Percentiles rank a stretch among this genome's conserved stretches.
These are phyloP conservation scores for Muricea muricata DNA, from an alignment of 92 coral and sea anemone genomes.

Conservation along the genomic window DNA sequence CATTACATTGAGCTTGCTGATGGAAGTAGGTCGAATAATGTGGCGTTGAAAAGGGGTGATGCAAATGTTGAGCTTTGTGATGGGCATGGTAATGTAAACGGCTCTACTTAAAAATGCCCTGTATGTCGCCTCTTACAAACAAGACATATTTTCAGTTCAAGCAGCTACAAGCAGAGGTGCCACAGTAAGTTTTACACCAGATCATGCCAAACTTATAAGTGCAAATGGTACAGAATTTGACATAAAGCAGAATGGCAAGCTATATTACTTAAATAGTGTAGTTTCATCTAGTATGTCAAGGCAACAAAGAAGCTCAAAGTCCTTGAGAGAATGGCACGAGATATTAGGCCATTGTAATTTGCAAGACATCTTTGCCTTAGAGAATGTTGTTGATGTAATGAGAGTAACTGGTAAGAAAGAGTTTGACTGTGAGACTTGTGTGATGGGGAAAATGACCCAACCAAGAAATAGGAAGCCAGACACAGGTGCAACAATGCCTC, in stretches of 20 bases:
- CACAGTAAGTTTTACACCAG: constrained; percentile 12
- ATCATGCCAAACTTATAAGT: constrained; percentile 32
- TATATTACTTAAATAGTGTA: constrained; percentile 45
- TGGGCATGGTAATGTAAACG: constrained; percentile 20
- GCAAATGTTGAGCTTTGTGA: constrained; percentile 34
- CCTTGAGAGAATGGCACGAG: constrained; percentile 51
- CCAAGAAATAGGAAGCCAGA: constrained; percentile 21
- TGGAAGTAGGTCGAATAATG: constrained; percentile 56
- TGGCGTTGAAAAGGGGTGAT: constrained; percentile 45
- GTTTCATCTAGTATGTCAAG: constrained; percentile 40
- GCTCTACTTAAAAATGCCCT: constrained; percentile 49
- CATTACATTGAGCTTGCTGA: constrained; percentile 53
- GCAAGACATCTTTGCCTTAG: constrained; percentile 31
- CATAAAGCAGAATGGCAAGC: constrained; percentile 31
- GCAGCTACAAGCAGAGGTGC: constrained; percentile 52
- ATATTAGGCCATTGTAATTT: constrained; percentile 63
- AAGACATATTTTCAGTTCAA: constrained; percentile 53
- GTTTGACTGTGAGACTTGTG: constrained; percentile 31
- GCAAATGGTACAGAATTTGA: constrained; percentile 55
- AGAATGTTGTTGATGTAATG: constrained; percentile 39
- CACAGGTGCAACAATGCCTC: neutral
- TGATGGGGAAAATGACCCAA: constrained; percentile 18
- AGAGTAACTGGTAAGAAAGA: neutral
- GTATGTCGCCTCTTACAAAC: constrained; percentile 54
- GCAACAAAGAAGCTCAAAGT: constrained; percentile 19